Conservation (phyloP, 2,888 invertebrate species). For the Ormyrus nitidulus region DNA sequence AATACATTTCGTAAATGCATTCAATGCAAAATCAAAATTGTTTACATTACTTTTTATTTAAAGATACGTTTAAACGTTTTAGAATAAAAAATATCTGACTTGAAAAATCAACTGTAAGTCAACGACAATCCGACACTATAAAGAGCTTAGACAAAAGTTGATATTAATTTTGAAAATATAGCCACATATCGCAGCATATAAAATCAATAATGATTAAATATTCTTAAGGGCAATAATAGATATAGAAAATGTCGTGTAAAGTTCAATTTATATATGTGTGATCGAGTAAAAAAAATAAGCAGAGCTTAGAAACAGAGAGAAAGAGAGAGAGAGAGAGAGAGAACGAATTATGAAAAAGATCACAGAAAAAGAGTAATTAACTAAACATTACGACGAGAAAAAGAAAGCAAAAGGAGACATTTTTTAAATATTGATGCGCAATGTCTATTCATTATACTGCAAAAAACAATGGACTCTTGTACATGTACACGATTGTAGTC, state of each 20-base stretch:
- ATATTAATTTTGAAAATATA: no score
- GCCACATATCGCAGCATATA: no score
- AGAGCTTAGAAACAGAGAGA: constrained; percentile 15
- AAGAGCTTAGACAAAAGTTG: no score
- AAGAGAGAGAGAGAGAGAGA: no score
- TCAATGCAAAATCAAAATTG: no score
- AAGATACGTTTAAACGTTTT: no score
- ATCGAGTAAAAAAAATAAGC: not conserved
- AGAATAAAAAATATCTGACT: no score
- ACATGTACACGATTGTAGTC: constrained; percentile 60
- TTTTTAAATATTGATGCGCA: constrained; percentile 74
- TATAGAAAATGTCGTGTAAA: not conserved
- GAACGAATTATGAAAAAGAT: no score
- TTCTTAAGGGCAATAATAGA: not conserved
- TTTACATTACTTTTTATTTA: no score
- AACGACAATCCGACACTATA: no score
- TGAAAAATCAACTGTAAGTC: no score
- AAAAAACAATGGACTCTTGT: constrained; percentile 58
- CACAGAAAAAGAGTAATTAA: constrained; percentile 54
- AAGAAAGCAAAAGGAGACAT: constrained; percentile 65
- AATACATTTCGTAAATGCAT: no score
- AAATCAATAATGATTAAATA: not conserved
- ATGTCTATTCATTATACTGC: constrained; percentile 69
- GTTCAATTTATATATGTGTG: not conserved
- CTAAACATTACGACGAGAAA: not conserved